A percentile compares a stretch with the other conserved stretches of the same genome.
Evolutionary conservation across 2,113 vertebrate species (phyloP).

Genomic region (Chaetops frenatus): DNA sequence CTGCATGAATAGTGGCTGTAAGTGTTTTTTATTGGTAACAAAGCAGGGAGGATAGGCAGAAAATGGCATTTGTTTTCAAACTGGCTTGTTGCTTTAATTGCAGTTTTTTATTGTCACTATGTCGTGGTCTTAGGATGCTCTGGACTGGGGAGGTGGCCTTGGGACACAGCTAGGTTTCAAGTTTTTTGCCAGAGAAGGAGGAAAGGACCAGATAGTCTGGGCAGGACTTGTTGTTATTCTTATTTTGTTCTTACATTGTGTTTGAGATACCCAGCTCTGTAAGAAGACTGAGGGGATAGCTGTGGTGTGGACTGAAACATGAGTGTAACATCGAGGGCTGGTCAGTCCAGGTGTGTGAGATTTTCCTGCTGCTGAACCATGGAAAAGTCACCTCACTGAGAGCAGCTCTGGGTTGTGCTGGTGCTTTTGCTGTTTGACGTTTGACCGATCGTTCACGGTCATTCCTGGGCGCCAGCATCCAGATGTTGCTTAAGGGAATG

Average conservation of each 20-base stretch:
- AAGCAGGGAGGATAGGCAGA: constrained; percentile 47
- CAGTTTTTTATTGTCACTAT: background rate
- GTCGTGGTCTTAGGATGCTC: background rate
- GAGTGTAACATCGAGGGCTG: background rate
- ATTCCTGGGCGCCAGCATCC: accelerated
- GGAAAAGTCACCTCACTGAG: background rate
- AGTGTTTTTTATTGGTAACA: constrained; percentile 73
- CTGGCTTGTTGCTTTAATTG: constrained; percentile 60
- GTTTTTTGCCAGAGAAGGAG: background rate
- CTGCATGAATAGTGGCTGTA: constrained; percentile 69
- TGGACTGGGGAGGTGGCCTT: background rate
- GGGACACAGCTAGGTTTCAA: background rate
- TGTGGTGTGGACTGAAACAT: background rate
- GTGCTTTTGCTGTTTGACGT: background rate
- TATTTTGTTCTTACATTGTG: background rate
- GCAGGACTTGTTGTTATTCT: background rate
- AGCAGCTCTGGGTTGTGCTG: background rate
- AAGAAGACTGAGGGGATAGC: background rate
- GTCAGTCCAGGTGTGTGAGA: background rate
- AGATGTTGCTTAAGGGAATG: background rate
- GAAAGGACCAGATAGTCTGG: background rate
- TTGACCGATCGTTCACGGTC: background rate
- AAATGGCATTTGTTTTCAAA: constrained; percentile 60
- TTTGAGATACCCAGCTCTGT: background rate
- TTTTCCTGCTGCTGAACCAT: background rate